A percentile compares a stretch with the other conserved stretches of the same genome.
phyloP scores from a whole-genome alignment of 2,797 vertebrate genomes.

The Cynopterus sphinx region DNA sequence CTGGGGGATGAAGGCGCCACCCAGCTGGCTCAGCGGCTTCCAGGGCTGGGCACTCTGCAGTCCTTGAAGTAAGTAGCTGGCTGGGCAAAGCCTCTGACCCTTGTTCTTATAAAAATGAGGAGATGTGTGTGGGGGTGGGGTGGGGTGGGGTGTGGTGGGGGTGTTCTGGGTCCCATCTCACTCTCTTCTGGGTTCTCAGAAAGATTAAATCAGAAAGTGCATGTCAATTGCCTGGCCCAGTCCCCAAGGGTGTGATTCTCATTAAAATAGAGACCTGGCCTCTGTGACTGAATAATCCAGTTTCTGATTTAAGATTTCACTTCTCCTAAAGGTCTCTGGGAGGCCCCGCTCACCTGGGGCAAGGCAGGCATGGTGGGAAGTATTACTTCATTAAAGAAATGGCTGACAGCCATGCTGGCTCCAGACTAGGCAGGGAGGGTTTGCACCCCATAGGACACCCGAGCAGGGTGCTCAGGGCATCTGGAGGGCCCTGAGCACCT shows the following conservation, averaged over 20 bases:
- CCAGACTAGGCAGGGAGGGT: not conserved
- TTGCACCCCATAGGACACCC: not conserved
- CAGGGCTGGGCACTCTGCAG: conserved; percentile 66
- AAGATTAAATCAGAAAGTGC: not conserved
- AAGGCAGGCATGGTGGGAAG: not conserved
- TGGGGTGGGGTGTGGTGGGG: too few species aligned
- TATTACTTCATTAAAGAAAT: accelerated
- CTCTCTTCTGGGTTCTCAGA: not conserved
- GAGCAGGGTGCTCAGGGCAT: not conserved
- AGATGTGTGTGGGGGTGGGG: accelerated
- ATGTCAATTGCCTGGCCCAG: accelerated
- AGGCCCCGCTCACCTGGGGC: not conserved
- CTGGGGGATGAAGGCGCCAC: conserved; percentile 74
- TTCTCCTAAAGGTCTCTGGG: not conserved
- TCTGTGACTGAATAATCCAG: not conserved
- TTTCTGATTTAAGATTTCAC: not conserved
- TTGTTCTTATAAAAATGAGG: not conserved
- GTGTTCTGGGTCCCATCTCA: not conserved
- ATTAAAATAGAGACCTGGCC: not conserved
- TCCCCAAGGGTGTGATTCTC: not conserved
- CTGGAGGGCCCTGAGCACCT: not conserved
- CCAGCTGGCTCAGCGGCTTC: conserved; percentile 75
- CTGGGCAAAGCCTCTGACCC: not conserved
- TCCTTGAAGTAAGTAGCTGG: conserved; percentile 82
- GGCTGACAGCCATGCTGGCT: not conserved